These are phyloP conservation scores for Ceryle rudis DNA, from an alignment of 2,797 vertebrate genomes.

Conservation along the genomic window DNA sequence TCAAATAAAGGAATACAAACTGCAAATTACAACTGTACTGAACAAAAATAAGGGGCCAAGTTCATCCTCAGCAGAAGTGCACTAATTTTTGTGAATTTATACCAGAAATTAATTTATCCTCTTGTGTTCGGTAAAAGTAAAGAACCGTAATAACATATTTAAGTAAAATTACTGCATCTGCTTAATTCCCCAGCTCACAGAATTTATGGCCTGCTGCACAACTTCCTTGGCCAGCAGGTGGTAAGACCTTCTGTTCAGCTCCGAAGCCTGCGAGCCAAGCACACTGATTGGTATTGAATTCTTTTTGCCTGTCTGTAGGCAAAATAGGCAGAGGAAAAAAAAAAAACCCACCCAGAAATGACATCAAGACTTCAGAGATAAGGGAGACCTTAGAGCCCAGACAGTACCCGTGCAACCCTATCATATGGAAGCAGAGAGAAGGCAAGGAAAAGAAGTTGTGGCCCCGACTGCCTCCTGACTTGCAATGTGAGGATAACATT, in stretches of 20 bases:
- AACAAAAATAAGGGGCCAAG: not conserved
- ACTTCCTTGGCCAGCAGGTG: slow-evolving; percentile 61
- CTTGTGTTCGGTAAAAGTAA: not conserved
- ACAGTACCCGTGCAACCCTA: not conserved
- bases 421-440: not conserved
- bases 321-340: not conserved
- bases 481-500: not conserved
- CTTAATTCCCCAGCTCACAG: slow-evolving; percentile 23
- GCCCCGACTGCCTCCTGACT: not conserved
- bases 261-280: not conserved
- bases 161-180: slow-evolving; percentile 56
- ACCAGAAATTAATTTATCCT: not conserved
- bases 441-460: not conserved
- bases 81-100: not conserved
- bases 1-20: not conserved
- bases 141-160: slow-evolving; percentile 11
- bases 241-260: slow-evolving; percentile 58
- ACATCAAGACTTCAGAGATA: not conserved
- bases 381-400: not conserved
- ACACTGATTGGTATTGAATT: not conserved
- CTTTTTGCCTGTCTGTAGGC: not conserved
- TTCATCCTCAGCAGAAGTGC: not conserved
- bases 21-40: not conserved
- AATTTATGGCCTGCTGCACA: slow-evolving; percentile 18
- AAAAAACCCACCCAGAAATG: not conserved